Evolutionary conservation across 2,113 vertebrate genomes (phyloP).

Genomic region (Axis porcinus): DNA sequence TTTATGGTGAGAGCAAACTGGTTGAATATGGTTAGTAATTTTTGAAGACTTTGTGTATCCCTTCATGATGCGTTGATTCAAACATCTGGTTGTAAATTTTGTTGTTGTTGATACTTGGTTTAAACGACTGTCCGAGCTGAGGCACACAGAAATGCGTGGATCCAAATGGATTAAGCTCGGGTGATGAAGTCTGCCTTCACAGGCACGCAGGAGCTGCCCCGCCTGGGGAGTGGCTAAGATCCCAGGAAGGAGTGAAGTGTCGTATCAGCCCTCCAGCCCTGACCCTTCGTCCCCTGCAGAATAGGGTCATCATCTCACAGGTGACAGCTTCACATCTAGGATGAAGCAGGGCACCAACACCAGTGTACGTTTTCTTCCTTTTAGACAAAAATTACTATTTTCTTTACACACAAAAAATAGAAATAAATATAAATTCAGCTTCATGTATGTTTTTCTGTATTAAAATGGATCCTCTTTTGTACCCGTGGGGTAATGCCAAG

Average conservation of each 20-base stretch:
- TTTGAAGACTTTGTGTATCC: background rate
- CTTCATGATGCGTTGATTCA: background rate
- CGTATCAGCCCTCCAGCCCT: fast-evolving
- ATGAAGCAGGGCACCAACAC: background rate
- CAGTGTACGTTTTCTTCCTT: background rate
- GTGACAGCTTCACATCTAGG: background rate
- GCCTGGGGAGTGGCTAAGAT: fast-evolving
- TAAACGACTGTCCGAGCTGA: background rate
- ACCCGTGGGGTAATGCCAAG: background rate
- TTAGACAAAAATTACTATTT: background rate
- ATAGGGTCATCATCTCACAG: fast-evolving
- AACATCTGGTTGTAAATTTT: background rate
- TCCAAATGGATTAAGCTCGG: background rate
- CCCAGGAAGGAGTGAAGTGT: fast-evolving
- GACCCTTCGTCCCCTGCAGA: fast-evolving
- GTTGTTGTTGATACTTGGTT: background rate
- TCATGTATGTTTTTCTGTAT: background rate
- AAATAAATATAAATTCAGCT: background rate
- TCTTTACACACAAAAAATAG: background rate
- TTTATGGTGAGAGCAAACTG: background rate
- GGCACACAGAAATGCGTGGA: background rate
- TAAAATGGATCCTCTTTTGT: background rate
- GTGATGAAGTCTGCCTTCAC: fast-evolving
- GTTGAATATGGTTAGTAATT: background rate
- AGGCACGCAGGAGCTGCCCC: background rate